phyloP scores from a whole-genome alignment of 2,797 vertebrate genomes.

The Fundulus diaphanus region DNA sequence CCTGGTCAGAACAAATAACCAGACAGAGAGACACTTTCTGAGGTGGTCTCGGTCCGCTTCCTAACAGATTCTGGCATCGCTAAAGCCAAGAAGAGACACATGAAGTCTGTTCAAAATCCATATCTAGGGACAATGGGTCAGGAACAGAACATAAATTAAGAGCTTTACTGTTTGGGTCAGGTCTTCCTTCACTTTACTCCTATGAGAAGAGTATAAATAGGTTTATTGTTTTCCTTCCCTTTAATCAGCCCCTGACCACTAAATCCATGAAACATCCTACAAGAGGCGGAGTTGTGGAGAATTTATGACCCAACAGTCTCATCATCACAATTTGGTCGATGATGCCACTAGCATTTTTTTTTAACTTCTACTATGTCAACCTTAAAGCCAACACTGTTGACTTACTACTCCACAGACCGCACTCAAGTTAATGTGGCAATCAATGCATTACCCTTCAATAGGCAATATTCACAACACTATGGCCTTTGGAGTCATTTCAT shows the following conservation, averaged over 20 bases:
- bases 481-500: slow-evolving; percentile 9
- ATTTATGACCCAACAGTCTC: background rate
- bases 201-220: background rate
- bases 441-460: background rate
- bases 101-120: background rate
- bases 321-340: background rate
- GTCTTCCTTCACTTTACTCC: background rate
- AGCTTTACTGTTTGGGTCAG: background rate
- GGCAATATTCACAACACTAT: slow-evolving; percentile 5
- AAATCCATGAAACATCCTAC: background rate
- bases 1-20: too few species aligned
- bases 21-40: too few species aligned
- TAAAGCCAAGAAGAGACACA: background rate
- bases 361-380: background rate
- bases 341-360: background rate
- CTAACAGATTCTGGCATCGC: too few species aligned
- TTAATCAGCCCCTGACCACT: background rate
- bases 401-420: background rate
- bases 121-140: background rate
- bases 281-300: background rate
- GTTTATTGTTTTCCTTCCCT: background rate
- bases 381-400: background rate
- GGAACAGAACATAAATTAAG: background rate
- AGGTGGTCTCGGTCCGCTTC: too few species aligned
- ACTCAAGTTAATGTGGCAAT: background rate